Base-by-base conservation (phyloP, 1,140 invertebrate species). In the Formica exsecta region DNA sequence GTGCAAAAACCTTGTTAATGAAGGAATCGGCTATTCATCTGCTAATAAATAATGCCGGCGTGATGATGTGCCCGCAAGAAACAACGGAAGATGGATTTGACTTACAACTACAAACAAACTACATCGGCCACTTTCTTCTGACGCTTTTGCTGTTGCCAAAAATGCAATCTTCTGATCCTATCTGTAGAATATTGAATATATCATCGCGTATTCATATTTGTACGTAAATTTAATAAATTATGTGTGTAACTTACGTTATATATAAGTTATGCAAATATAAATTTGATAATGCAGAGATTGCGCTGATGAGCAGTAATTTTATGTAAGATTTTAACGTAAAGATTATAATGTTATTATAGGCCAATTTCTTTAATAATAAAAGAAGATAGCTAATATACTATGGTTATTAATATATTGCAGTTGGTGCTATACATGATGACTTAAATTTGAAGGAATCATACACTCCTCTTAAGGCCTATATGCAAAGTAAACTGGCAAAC, bases 41-140 rank as follows among this genome's bases (percentile, higher is more conserved):
- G 57, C 94, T 98, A 3, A 96, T 98, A 19, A 98, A 98, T 89
- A 98, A 98, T 95, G 98, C 98, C 68, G 98, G 97, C 2, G 96
- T 98, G 0, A 98, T 97, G 96, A 96, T 96, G 94, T 97, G 96
- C 83, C 97, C 97, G 0, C 94, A 96, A 76, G 94, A 94, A 59
- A 96, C 96, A 81, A 97, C 97, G 0, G 96, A 96, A 84, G 98
- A 99, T 90, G 98, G 98, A 1, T 97, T 97, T 92, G 98, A 99
- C 93, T 96, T 96, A 73, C 97, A 98, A 86, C 95, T 98, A 22
- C 97, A 97, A 19, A 96, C 97, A 0, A 98, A 98, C 93, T 97
- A 98, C 93, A 94, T 98, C 70, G 98, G 98, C 0, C 98, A 98
- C 91, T 99, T 98, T 92, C 95, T 98, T 41, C 95, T 99, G 0